Conservation (phyloP, 2,113 vertebrate genomes). For the Bubo bubo region DNA sequence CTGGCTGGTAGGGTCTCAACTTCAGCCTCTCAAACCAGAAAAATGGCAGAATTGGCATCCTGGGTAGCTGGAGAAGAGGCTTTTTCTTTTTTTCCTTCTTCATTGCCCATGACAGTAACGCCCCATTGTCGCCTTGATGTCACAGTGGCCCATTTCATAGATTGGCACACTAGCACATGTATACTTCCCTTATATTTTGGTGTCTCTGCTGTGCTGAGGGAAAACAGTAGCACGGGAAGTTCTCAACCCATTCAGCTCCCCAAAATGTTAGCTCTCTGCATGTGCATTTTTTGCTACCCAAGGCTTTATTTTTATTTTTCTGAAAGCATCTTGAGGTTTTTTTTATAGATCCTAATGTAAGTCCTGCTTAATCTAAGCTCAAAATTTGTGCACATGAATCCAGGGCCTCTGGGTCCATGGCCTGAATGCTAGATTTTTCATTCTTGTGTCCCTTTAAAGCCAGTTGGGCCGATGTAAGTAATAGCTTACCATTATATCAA, state of each 20-base stretch:
- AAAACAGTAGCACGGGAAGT: background rate
- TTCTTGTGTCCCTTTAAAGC: background rate
- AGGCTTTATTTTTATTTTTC: background rate
- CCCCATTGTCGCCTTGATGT: accelerated
- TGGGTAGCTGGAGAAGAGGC: background rate
- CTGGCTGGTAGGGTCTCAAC: background rate
- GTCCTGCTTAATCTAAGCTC: background rate
- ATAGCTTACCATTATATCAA: background rate
- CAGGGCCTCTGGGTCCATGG: background rate
- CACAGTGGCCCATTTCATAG: background rate
- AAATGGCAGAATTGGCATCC: background rate
- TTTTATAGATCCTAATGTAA: background rate
- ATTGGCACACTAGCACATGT: background rate
- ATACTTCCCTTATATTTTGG: background rate
- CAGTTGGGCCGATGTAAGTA: background rate
- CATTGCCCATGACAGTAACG: background rate
- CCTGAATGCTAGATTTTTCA: background rate
- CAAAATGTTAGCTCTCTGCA: background rate
- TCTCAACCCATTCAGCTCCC: background rate
- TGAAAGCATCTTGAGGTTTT: accelerated
- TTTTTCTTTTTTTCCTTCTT: background rate
- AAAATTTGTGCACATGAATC: background rate
- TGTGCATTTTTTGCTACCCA: background rate
- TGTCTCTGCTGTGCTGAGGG: background rate
- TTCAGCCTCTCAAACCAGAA: background rate